phyloP scores from a whole-genome alignment of 2,797 vertebrate species.

The Borostomias antarcticus region DNA sequence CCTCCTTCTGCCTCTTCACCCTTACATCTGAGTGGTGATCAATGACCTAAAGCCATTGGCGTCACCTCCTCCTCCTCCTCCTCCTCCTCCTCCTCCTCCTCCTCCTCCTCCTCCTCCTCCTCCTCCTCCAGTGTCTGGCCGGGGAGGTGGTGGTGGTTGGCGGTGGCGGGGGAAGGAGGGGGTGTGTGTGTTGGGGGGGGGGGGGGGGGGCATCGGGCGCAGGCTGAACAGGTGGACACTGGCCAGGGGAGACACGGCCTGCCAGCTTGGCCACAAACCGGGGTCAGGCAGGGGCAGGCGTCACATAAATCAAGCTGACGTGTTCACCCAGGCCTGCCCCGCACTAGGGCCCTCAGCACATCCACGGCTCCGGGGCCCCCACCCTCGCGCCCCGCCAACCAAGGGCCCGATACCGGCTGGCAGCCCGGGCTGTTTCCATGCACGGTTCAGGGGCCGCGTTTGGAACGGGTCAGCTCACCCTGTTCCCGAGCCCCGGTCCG shows the following conservation, averaged over 20 bases:
- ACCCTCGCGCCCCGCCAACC: slow-evolving; percentile 9
- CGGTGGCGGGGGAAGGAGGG: background rate
- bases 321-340: slow-evolving; percentile 75
- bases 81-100: slow-evolving; percentile 8
- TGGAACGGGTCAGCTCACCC: slow-evolving; percentile 68
- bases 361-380: slow-evolving; percentile 3
- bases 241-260: slow-evolving; percentile 42
- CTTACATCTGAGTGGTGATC: slow-evolving; percentile 45
- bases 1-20: background rate
- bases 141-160: slow-evolving; percentile 1
- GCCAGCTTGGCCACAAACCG: slow-evolving; percentile 45
- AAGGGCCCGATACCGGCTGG: slow-evolving; percentile 33
- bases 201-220: slow-evolving; percentile 32
- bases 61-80: slow-evolving; percentile 34
- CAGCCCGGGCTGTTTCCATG: slow-evolving; percentile 48
- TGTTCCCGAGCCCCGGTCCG: slow-evolving; percentile 58
- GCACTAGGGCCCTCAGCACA: slow-evolving; percentile 42
- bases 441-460: slow-evolving; percentile 65
- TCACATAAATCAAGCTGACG: slow-evolving; percentile 76
- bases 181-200: background rate
- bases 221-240: slow-evolving; percentile 70
- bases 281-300: slow-evolving; percentile 65
- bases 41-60: slow-evolving; percentile 51
- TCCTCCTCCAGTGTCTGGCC: slow-evolving; percentile 20
- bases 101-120: slow-evolving; percentile 14